phyloP scores from a whole-genome alignment of 2,113 vertebrate genomes.

The Oncorhynchus kisutch region DNA sequence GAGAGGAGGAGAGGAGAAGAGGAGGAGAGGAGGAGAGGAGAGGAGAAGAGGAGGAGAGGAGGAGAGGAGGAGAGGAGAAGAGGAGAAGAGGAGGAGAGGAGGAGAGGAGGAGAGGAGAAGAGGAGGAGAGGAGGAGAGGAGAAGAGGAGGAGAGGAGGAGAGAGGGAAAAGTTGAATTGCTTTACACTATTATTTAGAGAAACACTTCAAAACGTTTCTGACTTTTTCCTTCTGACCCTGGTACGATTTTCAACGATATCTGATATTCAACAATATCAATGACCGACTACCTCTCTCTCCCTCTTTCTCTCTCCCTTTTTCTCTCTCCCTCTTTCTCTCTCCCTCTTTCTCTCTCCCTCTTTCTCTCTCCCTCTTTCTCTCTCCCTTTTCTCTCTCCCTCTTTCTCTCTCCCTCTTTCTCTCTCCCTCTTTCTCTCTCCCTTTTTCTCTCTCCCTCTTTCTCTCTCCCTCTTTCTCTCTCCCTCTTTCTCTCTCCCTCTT shows the following conservation, averaged over 20 bases:
- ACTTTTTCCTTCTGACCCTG: constrained; percentile 7
- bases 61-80: too few relatives aligned
- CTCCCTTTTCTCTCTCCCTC: constrained; percentile 26
- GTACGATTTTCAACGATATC: constrained; percentile 37
- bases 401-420: constrained; percentile 27
- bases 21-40: too few relatives aligned
- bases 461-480: constrained; percentile 24
- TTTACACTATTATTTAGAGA: constrained; percentile 25
- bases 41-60: too few relatives aligned
- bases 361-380: constrained; percentile 43
- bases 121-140: constrained; percentile 4
- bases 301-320: constrained; percentile 6
- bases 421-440: constrained; percentile 47
- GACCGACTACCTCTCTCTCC: neutral
- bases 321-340: constrained; percentile 46
- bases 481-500: too few relatives aligned
- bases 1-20: too few relatives aligned
- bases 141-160: constrained; percentile 9
- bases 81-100: too few relatives aligned
- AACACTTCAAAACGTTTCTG: constrained; percentile 22
- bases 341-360: constrained; percentile 49
- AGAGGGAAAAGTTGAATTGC: constrained; percentile 20
- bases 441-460: constrained; percentile 37
- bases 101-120: too few relatives aligned
- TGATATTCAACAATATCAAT: constrained; percentile 18